Percentiles rank a stretch among this genome's conserved stretches.
phyloP scores from a whole-genome alignment of 2,797 vertebrate species.

The Channa striata region DNA sequence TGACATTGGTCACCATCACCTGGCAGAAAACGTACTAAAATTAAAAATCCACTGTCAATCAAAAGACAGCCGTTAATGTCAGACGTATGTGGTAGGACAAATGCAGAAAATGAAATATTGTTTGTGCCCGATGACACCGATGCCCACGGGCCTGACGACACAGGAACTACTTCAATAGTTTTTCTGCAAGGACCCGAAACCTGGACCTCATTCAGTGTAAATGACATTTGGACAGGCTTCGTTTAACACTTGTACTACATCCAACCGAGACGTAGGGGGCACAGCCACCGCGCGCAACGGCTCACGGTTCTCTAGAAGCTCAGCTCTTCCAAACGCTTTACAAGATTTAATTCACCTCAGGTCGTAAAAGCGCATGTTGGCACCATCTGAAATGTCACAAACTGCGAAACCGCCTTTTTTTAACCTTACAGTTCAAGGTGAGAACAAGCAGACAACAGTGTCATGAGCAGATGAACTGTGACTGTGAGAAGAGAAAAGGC shows the following conservation, averaged over 20 bases:
- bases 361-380: constrained; percentile 24
- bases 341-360: neutral
- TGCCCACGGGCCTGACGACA: neutral
- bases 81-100: too few relatives aligned
- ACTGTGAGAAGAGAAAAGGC: constrained; percentile 17
- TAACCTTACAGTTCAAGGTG: constrained; percentile 45
- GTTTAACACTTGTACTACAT: constrained; percentile 5
- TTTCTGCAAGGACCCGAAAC: too few relatives aligned
- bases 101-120: too few relatives aligned
- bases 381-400: constrained; percentile 25
- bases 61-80: too few relatives aligned
- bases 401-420: constrained; percentile 28
- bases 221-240: neutral
- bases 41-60: too few relatives aligned
- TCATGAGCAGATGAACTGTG: constrained; percentile 13
- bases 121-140: too few relatives aligned
- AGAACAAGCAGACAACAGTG: constrained; percentile 48
- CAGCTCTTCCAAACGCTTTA: neutral
- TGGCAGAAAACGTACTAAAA: constrained; percentile 57
- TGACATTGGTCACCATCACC: constrained; percentile 99
- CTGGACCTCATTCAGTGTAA: neutral
- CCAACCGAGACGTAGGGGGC: constrained; percentile 34
- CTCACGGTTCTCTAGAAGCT: too few relatives aligned
- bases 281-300: constrained; percentile 5
- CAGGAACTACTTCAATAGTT: neutral